Base-by-base conservation (phyloP, 2,113 vertebrate genomes). In the Mustela lutreola region DNA sequence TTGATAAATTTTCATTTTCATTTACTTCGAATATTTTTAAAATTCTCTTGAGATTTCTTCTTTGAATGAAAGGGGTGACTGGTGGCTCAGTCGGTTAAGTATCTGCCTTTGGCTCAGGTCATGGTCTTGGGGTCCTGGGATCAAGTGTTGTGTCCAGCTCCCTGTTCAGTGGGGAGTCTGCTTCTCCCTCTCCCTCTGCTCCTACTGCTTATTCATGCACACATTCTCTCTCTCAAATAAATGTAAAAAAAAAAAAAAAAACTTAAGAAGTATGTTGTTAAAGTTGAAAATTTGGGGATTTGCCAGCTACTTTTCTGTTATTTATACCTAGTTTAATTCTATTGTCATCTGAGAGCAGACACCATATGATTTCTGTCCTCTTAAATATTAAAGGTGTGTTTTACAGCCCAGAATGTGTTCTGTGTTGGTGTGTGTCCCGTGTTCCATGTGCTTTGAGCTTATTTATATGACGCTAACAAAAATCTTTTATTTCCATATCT, bases 401-500 rank as follows among this genome's bases (percentile, higher is more conserved):
- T 75, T 42, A 31, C 24, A 63, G 70, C 33, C 10, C 31, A 48
- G 53, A 93, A 79, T 22, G 39, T 84, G 39, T 24, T 73, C 56
- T 56, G 11, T 50, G 2, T 93, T 89, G 56, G 90, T 82, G 45
- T 75, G 45, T 76, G 14, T 39, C 79, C 50, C 42, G 33, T 78
- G 58, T 85, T 56, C 31, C 53, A 48, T 45, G 50, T 94, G 62
- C 16, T 73, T 12, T 31, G 33, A 11, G 33, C 48, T 79, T 95
- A 97, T 58, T 89, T 87, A 96, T 78, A 78, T 91, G 56, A 91
- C 91, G 97, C 3, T 39, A 85, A 85, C 79, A 89, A 89, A 65
- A 63, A 96, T 53, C 3, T 97, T 98, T 97, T 98, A 98, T 98
- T 98, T 98, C 98, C 96, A 98, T 99, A 99, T 99, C 99, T 99